Conservation (phyloP, 2,888 invertebrate species). For the Schrankia costaestrigalis region DNA sequence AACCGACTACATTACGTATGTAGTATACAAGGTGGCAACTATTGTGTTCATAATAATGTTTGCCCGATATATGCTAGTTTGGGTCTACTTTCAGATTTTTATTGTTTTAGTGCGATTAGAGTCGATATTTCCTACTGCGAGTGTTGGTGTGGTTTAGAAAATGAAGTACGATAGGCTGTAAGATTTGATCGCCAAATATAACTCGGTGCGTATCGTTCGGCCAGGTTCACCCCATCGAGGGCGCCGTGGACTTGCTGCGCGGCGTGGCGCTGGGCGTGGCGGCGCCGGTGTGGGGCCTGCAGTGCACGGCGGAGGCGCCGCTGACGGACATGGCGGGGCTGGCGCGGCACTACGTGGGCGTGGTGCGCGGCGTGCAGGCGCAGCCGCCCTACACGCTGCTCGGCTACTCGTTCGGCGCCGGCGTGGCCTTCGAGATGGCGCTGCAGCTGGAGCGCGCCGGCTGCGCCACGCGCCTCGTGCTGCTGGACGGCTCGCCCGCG, state of each 20-base stretch:
- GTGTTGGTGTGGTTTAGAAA: too few species aligned
- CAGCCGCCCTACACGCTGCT: slow-evolving; percentile 92
- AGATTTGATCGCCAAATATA: too few species aligned
- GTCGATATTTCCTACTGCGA: too few species aligned
- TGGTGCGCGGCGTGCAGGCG: slow-evolving; percentile 88
- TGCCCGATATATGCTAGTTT: too few species aligned
- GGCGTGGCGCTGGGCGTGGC: slow-evolving; percentile 86
- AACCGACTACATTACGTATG: too few species aligned
- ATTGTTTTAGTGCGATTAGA: too few species aligned
- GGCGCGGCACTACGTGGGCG: slow-evolving; percentile 86
- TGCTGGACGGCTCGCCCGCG: slow-evolving; percentile 95
- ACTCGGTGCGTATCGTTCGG: too few species aligned
- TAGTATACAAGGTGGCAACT: too few species aligned
- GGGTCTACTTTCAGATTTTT: too few species aligned
- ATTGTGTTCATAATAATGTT: too few species aligned
- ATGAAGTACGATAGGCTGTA: too few species aligned
- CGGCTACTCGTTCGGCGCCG: slow-evolving; percentile 98
- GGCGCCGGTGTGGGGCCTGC: slow-evolving; percentile 92
- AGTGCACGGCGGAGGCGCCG: slow-evolving; percentile 90
- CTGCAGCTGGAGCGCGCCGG: slow-evolving; percentile 86
- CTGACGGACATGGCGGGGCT: slow-evolving; percentile 85
- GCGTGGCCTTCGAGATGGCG: slow-evolving; percentile 97
- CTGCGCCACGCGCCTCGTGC: slow-evolving; percentile 82
- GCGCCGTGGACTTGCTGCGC: slow-evolving; percentile 86
- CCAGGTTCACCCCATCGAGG: slow-evolving; percentile 92